A percentile compares a stretch with the other conserved stretches of the same genome.
phyloP scores from a whole-genome alignment of 1,140 invertebrate genomes.

The Phenacoccus solenopsis region DNA sequence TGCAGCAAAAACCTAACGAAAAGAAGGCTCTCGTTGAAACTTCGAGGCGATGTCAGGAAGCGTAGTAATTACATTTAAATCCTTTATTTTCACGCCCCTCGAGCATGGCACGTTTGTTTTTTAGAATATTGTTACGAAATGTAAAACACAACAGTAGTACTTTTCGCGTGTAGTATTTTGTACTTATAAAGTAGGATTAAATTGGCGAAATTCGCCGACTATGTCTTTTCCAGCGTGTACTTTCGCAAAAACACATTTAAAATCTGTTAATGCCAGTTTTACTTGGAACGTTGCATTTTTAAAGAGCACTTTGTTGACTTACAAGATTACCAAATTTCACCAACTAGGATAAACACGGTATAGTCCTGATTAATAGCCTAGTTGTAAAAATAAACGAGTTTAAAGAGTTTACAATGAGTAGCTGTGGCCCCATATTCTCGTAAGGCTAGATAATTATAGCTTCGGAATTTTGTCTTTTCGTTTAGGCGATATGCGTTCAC shows the following conservation, averaged over 20 bases:
- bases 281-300: neutral
- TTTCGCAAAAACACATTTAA: neutral
- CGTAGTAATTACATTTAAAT: neutral
- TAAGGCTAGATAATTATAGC: too few species aligned
- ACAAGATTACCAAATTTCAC: neutral
- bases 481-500: too few species aligned
- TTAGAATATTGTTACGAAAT: neutral
- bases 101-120: neutral
- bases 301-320: neutral
- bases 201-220: neutral
- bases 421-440: too few species aligned
- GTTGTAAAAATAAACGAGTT: too few species aligned
- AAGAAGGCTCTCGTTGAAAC: neutral
- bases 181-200: slow-evolving; percentile 3
- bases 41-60: neutral
- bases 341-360: neutral
- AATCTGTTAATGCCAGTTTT: neutral
- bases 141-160: neutral
- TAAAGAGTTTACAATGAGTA: too few species aligned
- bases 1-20: too few species aligned
- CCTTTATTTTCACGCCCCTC: neutral
- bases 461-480: too few species aligned
- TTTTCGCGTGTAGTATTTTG: neutral
- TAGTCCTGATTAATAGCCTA: too few species aligned
- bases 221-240: neutral